Evolutionary conservation across 2,888 invertebrate species (phyloP), one percentile per base, ranked within the genome.

Genomic region (Platynereis dumerilii): DNA sequence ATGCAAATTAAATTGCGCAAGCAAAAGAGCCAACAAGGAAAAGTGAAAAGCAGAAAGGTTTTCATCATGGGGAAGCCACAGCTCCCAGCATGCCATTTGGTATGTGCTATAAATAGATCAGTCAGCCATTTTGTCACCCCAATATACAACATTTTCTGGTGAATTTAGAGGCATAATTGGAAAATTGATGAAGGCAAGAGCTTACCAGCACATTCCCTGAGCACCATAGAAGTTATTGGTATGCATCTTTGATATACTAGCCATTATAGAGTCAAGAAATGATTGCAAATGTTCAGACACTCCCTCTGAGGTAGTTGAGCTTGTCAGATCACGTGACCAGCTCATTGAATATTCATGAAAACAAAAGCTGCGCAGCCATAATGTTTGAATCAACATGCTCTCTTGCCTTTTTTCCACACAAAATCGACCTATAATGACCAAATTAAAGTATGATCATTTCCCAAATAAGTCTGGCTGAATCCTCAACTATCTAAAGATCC

Each of bases 281-380:
- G 34, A 34, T n/a, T 7, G 34, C 34, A 34, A 34, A 34, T 34
- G 12, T 7, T 34, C 34, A 34, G 34, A 34, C 34, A 34, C 34
- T 34, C 34, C 34, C 34, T 34, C 34, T 34, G 34, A 34, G 7
- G 5, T 34, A 12, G 7, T 12, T 34, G 34, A 34, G 34, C 34
- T 34, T 34, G 7, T 34, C 34, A 7, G 34, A 34, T 12, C 34
- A 34, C 34, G 45, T 45, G 26, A 45, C 39, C 61, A 61, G 39
- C 34, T 54, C 17, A 54, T 61, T 54, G 54, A n/a, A 54, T 61
- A 61, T 61, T 61, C 61, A 61, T 61, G 34, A 28, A 39, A 55
- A 54, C 42, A 53, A 34, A 54, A 42, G 27, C 54, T 61, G 61
- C 61, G 52, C 48, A 48, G 48, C 48, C 48, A 48, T 48, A 34